A percentile compares a stretch with the other conserved stretches of the same genome.
phyloP scores from a whole-genome alignment of 2,888 invertebrate genomes.

The Tortricodes alternella region DNA sequence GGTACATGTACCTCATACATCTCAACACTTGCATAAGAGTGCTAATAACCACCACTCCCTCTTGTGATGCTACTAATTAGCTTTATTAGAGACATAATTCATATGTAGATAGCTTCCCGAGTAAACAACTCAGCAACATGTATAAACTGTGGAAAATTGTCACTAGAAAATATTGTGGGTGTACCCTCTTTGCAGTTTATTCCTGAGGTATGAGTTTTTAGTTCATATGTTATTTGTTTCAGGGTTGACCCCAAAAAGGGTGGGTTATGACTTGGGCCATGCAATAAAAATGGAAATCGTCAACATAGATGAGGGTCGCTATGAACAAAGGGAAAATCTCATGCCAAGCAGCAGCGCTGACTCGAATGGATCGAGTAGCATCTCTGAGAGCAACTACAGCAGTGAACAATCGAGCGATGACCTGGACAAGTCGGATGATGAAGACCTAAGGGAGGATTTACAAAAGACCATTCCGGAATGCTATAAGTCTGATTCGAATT shows the following conservation, averaged over 20 bases:
- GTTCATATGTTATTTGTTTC: constrained; percentile 48
- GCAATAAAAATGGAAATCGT: constrained; percentile 78
- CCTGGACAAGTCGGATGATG: constrained; percentile 63
- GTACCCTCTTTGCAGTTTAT: constrained; percentile 34
- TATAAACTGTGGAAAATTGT: constrained; percentile 69
- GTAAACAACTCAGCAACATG: constrained; percentile 44
- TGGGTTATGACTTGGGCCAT: constrained; percentile 73
- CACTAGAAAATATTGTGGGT: constrained; percentile 62
- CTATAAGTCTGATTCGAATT: constrained; percentile 74
- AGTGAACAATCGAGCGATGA: constrained; percentile 56
- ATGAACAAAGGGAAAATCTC: constrained; percentile 61
- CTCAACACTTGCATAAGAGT: constrained; percentile 9
- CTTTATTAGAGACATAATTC: constrained; percentile 32
- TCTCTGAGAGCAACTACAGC: constrained; percentile 61
- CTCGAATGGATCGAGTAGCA: constrained; percentile 64
- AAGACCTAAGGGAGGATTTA: constrained; percentile 69
- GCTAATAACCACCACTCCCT: constrained; percentile 24
- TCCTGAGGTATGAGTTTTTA: constrained; percentile 28
- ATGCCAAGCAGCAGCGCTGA: constrained; percentile 59
- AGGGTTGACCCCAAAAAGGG: constrained; percentile 66
- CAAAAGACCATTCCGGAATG: constrained; percentile 75
- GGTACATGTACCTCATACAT: background rate
- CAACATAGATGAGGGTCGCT: constrained; percentile 66
- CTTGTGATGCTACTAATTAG: constrained; percentile 28
- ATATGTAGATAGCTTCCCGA: constrained; percentile 29